Evolutionary conservation across 2,888 invertebrate species (phyloP), one percentile per base, ranked within the genome.

Genomic region (Chrysomela aeneicollis): DNA sequence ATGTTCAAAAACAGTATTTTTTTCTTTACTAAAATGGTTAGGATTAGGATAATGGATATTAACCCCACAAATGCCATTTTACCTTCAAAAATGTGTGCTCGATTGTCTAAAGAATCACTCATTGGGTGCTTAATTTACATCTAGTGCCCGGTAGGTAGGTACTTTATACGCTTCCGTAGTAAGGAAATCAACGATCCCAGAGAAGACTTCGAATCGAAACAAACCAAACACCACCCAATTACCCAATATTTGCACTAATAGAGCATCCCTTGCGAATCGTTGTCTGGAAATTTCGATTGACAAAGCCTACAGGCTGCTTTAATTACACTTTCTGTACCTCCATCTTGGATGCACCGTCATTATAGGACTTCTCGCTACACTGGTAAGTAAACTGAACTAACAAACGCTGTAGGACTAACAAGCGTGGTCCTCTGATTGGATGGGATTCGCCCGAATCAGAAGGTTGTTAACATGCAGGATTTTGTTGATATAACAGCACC

Each of bases 221-320:
- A 51, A 19, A 51, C 26, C 5, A 22, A n/a, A 18, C n/a, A 51
- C 26, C 26, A 26, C 26, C 4, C 22, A 26, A 51, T 26, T n/a
- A 49, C 49, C 10, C 3, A 18, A 49, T 49, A 1, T 26, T 51
- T 26, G 26, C 22, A 12, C 26, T 22, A 19, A 22, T 22, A 19
- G 26, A 21, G 21, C 18, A 50, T 26, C 50, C n/a, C 26, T 9
- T 26, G 21, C 18, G 3, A 4, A 10, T 9, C 9, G 49, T 21
- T 49, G 12, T 32, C 50, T 64, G 63, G 59, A 59, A 63, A 47
- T 59, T 54, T 59, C 53, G 58, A 63, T 63, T 59, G 59, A 63
- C 63, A 59, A 59, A 52, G 59, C 53, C 30, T 49, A 52, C 59
- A 59, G 53, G 57, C 26, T 26, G 17, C 26, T 57, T 57, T 57